Base-by-base conservation (phyloP, 2,888 invertebrate species). In the Apamea monoglypha region DNA sequence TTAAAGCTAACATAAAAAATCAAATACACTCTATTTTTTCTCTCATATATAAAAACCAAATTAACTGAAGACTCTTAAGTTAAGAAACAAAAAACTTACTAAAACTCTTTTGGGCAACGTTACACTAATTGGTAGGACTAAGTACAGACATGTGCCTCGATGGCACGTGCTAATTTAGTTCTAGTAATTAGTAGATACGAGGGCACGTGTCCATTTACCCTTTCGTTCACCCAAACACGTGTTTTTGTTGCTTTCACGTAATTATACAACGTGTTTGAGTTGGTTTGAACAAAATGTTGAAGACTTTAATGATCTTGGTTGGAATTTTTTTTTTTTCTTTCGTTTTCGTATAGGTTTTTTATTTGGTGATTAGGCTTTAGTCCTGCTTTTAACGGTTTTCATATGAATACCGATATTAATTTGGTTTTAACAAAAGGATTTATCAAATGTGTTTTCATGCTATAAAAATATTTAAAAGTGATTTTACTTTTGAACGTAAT, bases 201-300 rank as follows among this genome's bases (percentile, higher is more conserved):
- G 59, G 6, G 18, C 68, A 73, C 81, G 53, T 81, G 53, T 21
- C 47, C 36, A 56, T 21, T 73, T 68, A 59, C 61, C 32, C 47
- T 53, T 76, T 64, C 32, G 53, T 77, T 72, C 81, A 71, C 47
- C 10, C 3, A n/a, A 75, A 81, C 81, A 84, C 84, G 85, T 81
- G 84, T 69, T 76, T 73, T 50, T 69, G 40, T 84, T 85, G 72
- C 77, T 66, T 72, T 69, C 10, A 70, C 29, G 79, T 80, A 79
- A 85, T 82, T 79, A 29, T 44, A 50, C 78, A 74, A 68, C 79
- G 86, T 85, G 82, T 77, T 67, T 77, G 14, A 50, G 32, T 64
- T 36, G 25, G 53, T 36, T 53, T 68, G 59, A 71, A 76, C 44
- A 29, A 50, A 64, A 32, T 36, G 0, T 36, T 40, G 10, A 1